Evolutionary conservation across 2,888 invertebrate genomes (phyloP), one percentile per base, ranked within the genome.

Genomic region (Ptilodon capucinus): DNA sequence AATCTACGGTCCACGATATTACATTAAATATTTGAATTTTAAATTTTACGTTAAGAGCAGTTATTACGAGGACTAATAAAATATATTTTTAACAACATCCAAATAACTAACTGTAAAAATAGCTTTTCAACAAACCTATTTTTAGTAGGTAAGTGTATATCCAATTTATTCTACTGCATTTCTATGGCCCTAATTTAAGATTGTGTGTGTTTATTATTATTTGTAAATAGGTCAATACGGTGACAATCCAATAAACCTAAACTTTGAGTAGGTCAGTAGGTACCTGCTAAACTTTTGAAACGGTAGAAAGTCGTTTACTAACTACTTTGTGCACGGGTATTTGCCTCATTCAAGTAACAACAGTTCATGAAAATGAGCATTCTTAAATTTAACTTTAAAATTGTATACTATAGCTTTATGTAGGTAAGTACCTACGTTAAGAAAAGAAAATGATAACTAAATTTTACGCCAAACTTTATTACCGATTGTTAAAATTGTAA

Each of bases 31-130:
- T 59, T 54, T 60, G 54, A 63, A 57, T 61, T 60, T 47, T 58
- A 56, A 59, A 59, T 64, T 64, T 60, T 56, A 64, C 56, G 60
- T 61, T 57, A 62, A 64, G 64, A 71, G 64, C 56, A 64, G 63
- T n/a, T 63, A 63, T 57, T 64, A 75, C 54, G 59, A 64, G 57
- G 63, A 59, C 56, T 57, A 70, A 63, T 65, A 56, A 55, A 55
- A 60, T 63, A 64, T 52, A 59, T 50, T 68, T n/a, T 73, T 66
- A 64, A 61, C 58, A 74, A 69, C 63, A 64, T 68, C 57, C 67
- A 69, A 60, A 35, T 66, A 63, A 57, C 53, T 63, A 60, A 67
- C 57, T 70, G 68, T 74, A 71, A 71, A 74, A 75, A 71, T 68
- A 51, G 52, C 52, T 69, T 62, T 61, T 57, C 62, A 73, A 72